A percentile compares a stretch with the other conserved stretches of the same genome.
These are phyloP conservation scores for Cantharis nigra DNA, from an alignment of 2,888 invertebrate genomes.

Conservation along the genomic window DNA sequence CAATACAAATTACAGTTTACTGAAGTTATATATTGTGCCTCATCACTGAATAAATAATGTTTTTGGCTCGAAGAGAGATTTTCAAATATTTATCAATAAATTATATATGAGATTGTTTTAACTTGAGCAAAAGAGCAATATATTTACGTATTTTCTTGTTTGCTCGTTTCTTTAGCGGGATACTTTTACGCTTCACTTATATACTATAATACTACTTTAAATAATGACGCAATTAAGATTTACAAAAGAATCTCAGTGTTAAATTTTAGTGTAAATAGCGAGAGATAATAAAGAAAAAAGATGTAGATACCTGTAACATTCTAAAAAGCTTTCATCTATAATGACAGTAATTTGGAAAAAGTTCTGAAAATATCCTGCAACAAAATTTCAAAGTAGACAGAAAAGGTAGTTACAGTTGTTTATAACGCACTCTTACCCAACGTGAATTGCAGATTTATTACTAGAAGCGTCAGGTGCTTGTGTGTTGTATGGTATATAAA, in stretches of 20 bases:
- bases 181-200: not conserved
- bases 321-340: not conserved
- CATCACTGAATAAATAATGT: not conserved
- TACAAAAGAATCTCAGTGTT: not conserved
- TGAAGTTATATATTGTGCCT: not conserved
- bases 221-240: not conserved
- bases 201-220: not conserved
- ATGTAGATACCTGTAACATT: not conserved
- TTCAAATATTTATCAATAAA: not conserved
- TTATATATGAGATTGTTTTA: not conserved
- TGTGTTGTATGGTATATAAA: slow-evolving; percentile 5
- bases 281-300: not conserved
- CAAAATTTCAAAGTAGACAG: slow-evolving; percentile 2
- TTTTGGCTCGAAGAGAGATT: not conserved
- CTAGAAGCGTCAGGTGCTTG: slow-evolving; percentile 8
- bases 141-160: not conserved
- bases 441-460: slow-evolving; percentile 10
- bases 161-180: not conserved
- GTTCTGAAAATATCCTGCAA: slow-evolving; percentile 8
- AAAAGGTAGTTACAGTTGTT: slow-evolving; percentile 12
- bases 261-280: not conserved
- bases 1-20: not conserved
- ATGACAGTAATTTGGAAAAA: not conserved
- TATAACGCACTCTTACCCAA: slow-evolving; percentile 12
- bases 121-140: not conserved